Base-by-base conservation (phyloP, 2,113 vertebrate genomes). In the Cynoglossus semilaevis region DNA sequence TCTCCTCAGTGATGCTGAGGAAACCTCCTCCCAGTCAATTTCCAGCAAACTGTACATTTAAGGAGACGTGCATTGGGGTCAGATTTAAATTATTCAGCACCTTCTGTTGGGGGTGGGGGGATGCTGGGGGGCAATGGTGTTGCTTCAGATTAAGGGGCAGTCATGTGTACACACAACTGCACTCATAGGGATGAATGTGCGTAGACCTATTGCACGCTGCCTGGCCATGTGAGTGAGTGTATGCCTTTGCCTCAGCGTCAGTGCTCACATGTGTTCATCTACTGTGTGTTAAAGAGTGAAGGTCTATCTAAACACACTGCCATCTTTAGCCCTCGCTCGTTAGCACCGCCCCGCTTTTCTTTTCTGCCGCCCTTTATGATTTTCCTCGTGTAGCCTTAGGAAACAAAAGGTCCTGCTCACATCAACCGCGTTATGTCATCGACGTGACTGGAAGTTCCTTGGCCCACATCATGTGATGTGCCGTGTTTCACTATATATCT, bases 1-100 rank as follows among this genome's bases (percentile, higher is more conserved):
- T 29, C 22, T 29, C 22, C 22, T 29, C 22, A 29, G 22, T 29
- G 22, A 29, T 29, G 22, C 22, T 7, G 35, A 64, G 58, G 44
- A 63, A 79, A 60, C 53, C 53, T 66, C 55, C 17, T 43, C 48
- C 50, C 0, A 42, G 34, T 54, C 65, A 70, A 58, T 70, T 78
- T 64, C 60, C 11, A 56, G 58, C 42, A 0, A 70, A 77, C 64
- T 81, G 71, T 85, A 81, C 76, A 79, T 79, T 82, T 82, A 63
- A 57, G 76, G 74, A 83, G 82, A 66, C 82, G 76, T 83, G 82
- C 81, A 88, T 77, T 76, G 71, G 72, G 87, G 82, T 87, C 87
- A 84, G 51, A 66, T 62, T 61, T 89, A 64, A 86, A 89, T 88
- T 80, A 88, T 89, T 85, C 60, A 89, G 59, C 53, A 60, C 38